Conservation (phyloP, 1,140 invertebrate genomes). For the Tetramorium alpestre region DNA sequence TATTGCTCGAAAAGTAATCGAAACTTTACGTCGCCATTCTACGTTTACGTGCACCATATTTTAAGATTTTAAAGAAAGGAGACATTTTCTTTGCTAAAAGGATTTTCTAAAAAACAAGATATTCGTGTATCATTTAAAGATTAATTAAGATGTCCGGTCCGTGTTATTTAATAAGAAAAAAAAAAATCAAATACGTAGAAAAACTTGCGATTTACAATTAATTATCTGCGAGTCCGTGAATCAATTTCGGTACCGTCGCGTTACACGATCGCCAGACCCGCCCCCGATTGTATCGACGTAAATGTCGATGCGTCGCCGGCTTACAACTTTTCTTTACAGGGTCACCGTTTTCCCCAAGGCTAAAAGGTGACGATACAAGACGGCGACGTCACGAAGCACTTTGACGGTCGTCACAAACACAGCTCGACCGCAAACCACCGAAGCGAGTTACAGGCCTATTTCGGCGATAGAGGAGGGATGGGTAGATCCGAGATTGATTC, state of each 20-base stretch:
- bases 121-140: background rate
- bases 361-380: slow-evolving; percentile 21
- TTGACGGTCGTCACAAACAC: slow-evolving; percentile 23
- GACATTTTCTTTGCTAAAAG: background rate
- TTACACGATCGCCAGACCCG: background rate
- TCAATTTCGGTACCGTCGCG: background rate
- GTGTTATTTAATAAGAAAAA: background rate
- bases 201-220: background rate
- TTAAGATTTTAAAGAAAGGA: background rate
- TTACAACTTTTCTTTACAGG: slow-evolving; percentile 30
- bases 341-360: background rate
- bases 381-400: background rate
- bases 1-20: background rate
- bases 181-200: background rate
- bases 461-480: background rate
- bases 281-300: slow-evolving; percentile 26
- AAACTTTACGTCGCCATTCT: background rate
- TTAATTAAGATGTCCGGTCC: background rate
- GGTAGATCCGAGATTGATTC: slow-evolving; percentile 2
- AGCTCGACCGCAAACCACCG: slow-evolving; percentile 36
- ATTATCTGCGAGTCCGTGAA: background rate
- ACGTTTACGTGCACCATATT: background rate
- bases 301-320: slow-evolving; percentile 28
- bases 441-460: slow-evolving; percentile 27
- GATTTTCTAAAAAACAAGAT: background rate